Conservation (phyloP, 2,888 invertebrate genomes). For the Eupithecia centaureata region DNA sequence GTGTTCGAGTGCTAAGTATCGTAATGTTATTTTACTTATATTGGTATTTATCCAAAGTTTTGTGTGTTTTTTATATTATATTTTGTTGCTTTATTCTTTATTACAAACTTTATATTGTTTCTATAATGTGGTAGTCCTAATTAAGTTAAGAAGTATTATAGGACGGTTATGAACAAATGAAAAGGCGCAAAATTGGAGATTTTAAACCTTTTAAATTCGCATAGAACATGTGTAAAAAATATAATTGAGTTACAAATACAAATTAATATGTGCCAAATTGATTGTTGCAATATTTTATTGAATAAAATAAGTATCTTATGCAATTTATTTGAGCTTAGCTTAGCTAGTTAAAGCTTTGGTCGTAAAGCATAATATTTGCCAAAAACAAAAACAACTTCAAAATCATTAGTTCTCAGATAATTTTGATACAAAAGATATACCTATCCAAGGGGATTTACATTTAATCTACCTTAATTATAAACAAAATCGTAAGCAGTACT, state of each 20-base stretch:
- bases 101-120: constrained; percentile 70
- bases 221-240: constrained; percentile 22
- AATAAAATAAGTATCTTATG: constrained; percentile 43
- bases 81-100: constrained; percentile 80
- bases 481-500: background rate
- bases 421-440: background rate
- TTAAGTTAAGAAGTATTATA: constrained; percentile 58
- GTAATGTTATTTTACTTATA: constrained; percentile 72
- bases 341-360: constrained; percentile 43
- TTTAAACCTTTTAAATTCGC: background rate
- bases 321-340: constrained; percentile 33
- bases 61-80: constrained; percentile 76
- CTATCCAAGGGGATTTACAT: background rate
- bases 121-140: constrained; percentile 55
- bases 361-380: background rate
- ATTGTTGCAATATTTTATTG: constrained; percentile 66
- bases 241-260: constrained; percentile 40
- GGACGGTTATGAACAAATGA: constrained; percentile 59
- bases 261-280: constrained; percentile 65
- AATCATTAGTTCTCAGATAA: background rate
- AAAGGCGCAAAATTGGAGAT: constrained; percentile 32
- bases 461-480: background rate
- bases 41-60: constrained; percentile 81
- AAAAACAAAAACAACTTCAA: background rate
- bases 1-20: constrained; percentile 80